phyloP scores from a whole-genome alignment of 1,140 invertebrate species.

The Antheraea pernyi region DNA sequence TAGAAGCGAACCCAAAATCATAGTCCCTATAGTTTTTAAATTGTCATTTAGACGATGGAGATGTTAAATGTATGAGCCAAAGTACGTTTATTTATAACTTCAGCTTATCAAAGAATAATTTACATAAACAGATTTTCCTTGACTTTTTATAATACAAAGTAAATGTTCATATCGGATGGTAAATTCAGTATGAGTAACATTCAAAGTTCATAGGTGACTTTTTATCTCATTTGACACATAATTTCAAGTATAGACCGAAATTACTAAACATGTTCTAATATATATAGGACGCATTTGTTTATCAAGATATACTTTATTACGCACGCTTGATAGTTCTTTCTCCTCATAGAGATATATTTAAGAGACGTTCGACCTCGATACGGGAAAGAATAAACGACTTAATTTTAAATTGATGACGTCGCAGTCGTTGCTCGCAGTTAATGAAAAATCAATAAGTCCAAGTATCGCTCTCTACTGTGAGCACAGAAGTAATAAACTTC shows the following conservation, averaged over 20 bases:
- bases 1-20: too few species aligned
- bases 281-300: too few species aligned
- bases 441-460: conserved; percentile 17
- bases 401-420: conserved; percentile 16
- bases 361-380: conserved; percentile 9
- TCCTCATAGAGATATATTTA: background rate
- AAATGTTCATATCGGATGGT: background rate
- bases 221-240: background rate
- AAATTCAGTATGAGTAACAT: background rate
- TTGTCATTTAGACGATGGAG: too few species aligned
- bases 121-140: too few species aligned
- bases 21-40: too few species aligned
- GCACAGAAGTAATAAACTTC: background rate
- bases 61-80: too few species aligned
- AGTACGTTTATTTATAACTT: too few species aligned
- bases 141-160: background rate
- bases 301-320: too few species aligned
- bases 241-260: background rate
- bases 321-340: background rate
- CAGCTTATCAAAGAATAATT: too few species aligned
- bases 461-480: background rate
- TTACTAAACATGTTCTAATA: too few species aligned
- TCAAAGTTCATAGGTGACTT: background rate
- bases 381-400: conserved; percentile 3
- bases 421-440: conserved; percentile 3